Percentiles rank a stretch among this genome's conserved stretches.
phyloP scores from a whole-genome alignment of 35 echinoderm and acorn worm species.

The Lytechinus variegatus region DNA sequence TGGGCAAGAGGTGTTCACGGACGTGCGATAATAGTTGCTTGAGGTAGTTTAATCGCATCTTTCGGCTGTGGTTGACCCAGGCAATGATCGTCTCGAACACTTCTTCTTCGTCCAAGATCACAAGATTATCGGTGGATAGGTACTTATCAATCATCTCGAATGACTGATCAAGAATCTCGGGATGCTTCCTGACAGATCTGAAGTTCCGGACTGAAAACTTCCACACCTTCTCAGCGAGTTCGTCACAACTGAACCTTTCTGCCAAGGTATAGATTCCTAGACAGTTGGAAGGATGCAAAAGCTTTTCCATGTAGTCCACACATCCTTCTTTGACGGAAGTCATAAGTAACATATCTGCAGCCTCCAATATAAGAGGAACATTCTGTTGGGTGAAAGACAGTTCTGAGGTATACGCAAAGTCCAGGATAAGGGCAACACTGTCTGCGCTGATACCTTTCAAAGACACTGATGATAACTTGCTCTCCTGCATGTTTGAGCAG shows the following conservation, averaged over 20 bases:
- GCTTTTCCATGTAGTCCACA: conserved; percentile 48
- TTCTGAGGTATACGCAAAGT: conserved; percentile 63
- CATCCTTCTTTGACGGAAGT: conserved; percentile 54
- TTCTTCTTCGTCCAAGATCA: conserved; percentile 68
- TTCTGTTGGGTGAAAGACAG: conserved; percentile 61
- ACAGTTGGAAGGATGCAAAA: conserved; percentile 67
- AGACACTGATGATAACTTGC: conserved; percentile 46
- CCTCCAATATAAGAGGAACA: conserved; percentile 67
- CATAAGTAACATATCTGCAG: conserved; percentile 72
- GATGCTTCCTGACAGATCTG: conserved; percentile 51
- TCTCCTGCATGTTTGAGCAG: conserved; percentile 71
- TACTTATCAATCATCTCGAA: conserved; percentile 58
- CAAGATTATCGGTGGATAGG: conserved; percentile 65
- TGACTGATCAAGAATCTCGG: conserved; percentile 63
- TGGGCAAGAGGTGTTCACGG: conserved; percentile 63
- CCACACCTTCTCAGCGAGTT: conserved; percentile 63
- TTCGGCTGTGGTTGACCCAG: conserved; percentile 56
- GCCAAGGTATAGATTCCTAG: conserved; percentile 61
- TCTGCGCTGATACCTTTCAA: conserved; percentile 60
- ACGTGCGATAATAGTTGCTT: conserved; percentile 62
- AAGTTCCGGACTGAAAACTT: conserved; percentile 66
- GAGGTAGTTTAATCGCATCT: conserved; percentile 39
- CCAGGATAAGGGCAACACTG: conserved; percentile 66
- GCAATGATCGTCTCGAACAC: conserved; percentile 70
- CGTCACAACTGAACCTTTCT: conserved; percentile 64